phyloP scores from a whole-genome alignment of 2,888 invertebrate genomes.

The Caenorhabditis becei region DNA sequence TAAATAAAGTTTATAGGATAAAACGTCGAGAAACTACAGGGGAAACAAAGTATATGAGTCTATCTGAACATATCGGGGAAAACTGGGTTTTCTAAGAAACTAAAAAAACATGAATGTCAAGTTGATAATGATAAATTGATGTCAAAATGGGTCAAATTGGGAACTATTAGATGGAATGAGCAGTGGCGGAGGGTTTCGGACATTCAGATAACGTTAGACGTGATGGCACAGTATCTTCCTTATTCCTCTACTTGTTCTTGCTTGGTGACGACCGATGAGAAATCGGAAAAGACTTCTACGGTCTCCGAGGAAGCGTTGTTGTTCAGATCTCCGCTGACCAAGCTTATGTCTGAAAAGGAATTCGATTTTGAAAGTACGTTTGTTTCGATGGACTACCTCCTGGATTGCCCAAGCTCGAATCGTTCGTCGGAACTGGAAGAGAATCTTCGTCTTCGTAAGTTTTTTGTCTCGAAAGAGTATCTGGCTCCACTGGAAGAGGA shows the following conservation, averaged over 20 bases:
- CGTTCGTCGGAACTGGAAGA: background rate
- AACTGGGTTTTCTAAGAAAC: background rate
- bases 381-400: background rate
- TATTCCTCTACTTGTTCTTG: too few species aligned
- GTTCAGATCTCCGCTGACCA: background rate
- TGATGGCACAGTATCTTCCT: background rate
- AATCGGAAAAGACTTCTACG: too few species aligned
- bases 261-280: too few species aligned
- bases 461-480: background rate
- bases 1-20: constrained; percentile 10
- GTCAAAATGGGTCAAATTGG: background rate
- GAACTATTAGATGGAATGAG: background rate
- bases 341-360: background rate
- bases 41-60: background rate
- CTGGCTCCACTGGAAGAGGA: background rate
- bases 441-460: background rate
- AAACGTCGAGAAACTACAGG: background rate
- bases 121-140: background rate
- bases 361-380: too few species aligned
- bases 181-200: background rate
- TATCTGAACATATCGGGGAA: background rate
- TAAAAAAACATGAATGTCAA: background rate
- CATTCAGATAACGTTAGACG: background rate
- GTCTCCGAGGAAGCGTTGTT: background rate
- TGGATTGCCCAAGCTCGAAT: background rate